Evolutionary conservation across 2,797 vertebrate species (phyloP).

Genomic region (Percopsis omiscomaycus): DNA sequence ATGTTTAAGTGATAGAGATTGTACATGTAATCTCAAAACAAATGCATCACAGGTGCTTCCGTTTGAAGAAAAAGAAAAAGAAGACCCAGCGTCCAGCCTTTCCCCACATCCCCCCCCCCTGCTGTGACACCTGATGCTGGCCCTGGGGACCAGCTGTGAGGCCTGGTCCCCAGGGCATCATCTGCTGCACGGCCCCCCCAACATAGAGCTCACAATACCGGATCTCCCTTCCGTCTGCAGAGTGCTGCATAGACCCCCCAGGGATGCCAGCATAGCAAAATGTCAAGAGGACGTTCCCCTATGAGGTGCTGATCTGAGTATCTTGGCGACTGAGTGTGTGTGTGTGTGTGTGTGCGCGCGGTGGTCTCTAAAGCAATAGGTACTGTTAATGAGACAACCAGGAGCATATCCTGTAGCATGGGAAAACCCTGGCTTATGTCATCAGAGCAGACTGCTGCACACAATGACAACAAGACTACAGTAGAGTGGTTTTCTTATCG

Average conservation of each 20-base stretch:
- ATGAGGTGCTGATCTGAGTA: slow-evolving; percentile 17
- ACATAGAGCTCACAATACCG: slow-evolving; percentile 27
- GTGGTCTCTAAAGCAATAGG: slow-evolving; percentile 11
- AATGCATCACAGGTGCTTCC: slow-evolving; percentile 1
- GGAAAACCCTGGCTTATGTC: slow-evolving; percentile 35
- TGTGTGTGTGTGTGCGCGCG: slow-evolving; percentile 3
- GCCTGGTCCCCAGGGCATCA: slow-evolving; percentile 36
- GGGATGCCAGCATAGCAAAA: slow-evolving; percentile 42
- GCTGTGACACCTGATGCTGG: slow-evolving; percentile 56
- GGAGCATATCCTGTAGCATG: slow-evolving; percentile 19
- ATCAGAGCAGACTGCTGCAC: slow-evolving; percentile 34
- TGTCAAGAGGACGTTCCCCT: slow-evolving; percentile 53
- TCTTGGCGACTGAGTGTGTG: slow-evolving; percentile 27
- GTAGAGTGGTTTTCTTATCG: neutral
- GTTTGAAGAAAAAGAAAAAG: slow-evolving; percentile 26
- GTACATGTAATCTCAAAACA: neutral
- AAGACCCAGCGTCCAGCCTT: neutral
- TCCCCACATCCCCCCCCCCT: slow-evolving; percentile 40
- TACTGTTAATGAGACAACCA: slow-evolving; percentile 12
- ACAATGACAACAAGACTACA: no score
- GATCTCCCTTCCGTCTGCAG: slow-evolving; percentile 34
- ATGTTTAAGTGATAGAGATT: no score
- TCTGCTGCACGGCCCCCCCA: slow-evolving; percentile 52
- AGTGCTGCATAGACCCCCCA: slow-evolving; percentile 31
- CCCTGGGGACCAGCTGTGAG: slow-evolving; percentile 46